Evolutionary conservation across 2,888 invertebrate species (phyloP), one percentile per base, ranked within the genome.

Genomic region (Polyommatus iphigenia): DNA sequence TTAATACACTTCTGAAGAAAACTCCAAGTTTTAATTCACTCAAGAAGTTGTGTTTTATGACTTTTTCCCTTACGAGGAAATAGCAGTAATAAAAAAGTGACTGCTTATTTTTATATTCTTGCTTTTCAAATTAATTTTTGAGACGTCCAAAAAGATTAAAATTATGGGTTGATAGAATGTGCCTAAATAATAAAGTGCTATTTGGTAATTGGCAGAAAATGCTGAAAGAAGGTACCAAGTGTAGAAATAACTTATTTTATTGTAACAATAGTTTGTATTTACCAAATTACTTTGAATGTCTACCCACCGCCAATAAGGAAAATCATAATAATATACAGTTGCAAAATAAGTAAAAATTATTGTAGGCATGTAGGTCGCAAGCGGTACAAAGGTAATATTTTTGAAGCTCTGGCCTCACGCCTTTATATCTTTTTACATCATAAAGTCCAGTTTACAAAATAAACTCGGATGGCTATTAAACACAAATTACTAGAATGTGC

Each of bases 1-100:
- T 80, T 81, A 80, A 81, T 80, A 80, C 80, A 81, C 80, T 80
- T 80, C 76, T 67, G 79, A 81, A 81, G 81, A 81, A 81, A 79
- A 80, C 76, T 41, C 76, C 13, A 81, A 81, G 80, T 81, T 80
- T 81, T 81, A 81, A 81, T 80, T 80, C 81, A 80, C 78, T 80
- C 78, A 67, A 71, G 78, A 81, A 81, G 80, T 81, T 81, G 79
- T 81, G 80, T 79, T 81, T 81, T 81, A 81, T 81, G 80, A 80
- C 80, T 81, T 81, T 67, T 80, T 81, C 80, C 79, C 78, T 79
- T 80, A 79, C 80, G 78, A 78, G 78, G 78, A 78, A 75, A 75
- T 75, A 75, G 75, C 75, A 29, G 29, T 75, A 50, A 75, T 75
- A 75, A 75, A 67, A 73, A 75, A 75, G 75, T 75, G 75, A 29